Evolutionary conservation across 1,140 invertebrate species (phyloP), one percentile per base, ranked within the genome.

Genomic region (Goniozus legneri): DNA sequence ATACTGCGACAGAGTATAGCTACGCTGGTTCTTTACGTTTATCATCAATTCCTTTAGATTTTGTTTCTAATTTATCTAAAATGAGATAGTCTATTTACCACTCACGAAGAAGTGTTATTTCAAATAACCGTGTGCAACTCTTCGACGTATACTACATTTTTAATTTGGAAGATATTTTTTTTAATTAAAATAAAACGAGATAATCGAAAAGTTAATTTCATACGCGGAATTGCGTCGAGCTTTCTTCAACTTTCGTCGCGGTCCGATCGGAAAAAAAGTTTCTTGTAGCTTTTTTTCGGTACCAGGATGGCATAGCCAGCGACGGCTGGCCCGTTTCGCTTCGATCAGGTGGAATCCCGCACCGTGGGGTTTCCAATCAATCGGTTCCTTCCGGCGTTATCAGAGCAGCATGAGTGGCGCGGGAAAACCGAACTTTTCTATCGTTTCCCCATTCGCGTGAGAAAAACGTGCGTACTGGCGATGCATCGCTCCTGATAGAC

Each of bases 371-470:
- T 75, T 76, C 71, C 74, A 75, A 76, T 76, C 74, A 76, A 76
- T 76, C 71, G 73, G 70, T 53, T 65, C 65, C 71, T 76, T 75
- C 69, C 69, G 73, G 64, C 54, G 56, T 51, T 75, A 76, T 58
- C 74, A 76, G 74, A 73, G 69, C 13, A 76, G 46, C 71, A 76
- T 73, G 62, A 75, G 51, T 54, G 41, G 54, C 19, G 30, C 42
- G 70, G 72, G 73, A 76, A 75, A 76, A 75, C 63, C 73, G 71
- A 76, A 75, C 67, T 72, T 72, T 73, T 65, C 72, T 69, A 72
- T 70, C 65, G 62, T 57, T 61, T 60, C 57, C 55, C 41, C 54
- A 47, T 57, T 56, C 44, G 36, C 59, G 27, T 50, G 49, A 45
- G 55, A 54, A 54, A 27, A 27, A 59, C 51, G 50, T 54, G 54